Percentiles rank a stretch among this genome's conserved stretches.
phyloP scores from a whole-genome alignment of 2,797 vertebrate species.

The Spinibarbus caldwelli region DNA sequence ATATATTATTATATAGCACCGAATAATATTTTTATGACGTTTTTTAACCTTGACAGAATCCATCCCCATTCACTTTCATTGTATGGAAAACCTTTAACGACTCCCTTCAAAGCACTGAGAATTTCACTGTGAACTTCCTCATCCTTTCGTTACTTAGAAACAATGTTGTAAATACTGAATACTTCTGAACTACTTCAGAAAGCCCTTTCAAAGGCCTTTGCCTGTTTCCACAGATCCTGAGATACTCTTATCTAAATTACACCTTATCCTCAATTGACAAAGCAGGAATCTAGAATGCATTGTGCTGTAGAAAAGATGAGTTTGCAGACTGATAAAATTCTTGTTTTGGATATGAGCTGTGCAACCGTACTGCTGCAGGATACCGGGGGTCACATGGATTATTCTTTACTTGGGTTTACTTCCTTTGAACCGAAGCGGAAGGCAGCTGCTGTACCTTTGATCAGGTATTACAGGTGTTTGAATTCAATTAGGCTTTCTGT shows the following conservation, averaged over 20 bases:
- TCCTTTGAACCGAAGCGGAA: background rate
- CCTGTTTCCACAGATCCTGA: constrained; percentile 71
- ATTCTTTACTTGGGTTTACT: background rate
- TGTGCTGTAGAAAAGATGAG: constrained; percentile 69
- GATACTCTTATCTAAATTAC: constrained; percentile 79
- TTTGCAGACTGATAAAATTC: constrained; percentile 72
- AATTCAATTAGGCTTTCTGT: background rate
- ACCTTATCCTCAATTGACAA: constrained; percentile 63
- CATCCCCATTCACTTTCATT: background rate
- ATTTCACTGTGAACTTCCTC: constrained; percentile 50
- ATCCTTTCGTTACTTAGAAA: constrained; percentile 58
- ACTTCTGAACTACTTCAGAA: constrained; percentile 65
- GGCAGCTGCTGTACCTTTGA: background rate
- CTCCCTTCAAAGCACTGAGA: constrained; percentile 38
- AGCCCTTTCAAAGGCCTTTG: constrained; percentile 56
- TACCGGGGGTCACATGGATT: constrained; percentile 59
- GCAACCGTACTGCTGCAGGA: constrained; percentile 67
- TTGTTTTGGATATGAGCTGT: constrained; percentile 66
- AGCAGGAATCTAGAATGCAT: constrained; percentile 72
- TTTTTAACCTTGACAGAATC: background rate
- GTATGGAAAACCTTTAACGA: constrained; percentile 19
- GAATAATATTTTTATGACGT: background rate
- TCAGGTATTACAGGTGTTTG: background rate
- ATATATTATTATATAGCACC: too few relatives aligned
- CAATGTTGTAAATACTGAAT: constrained; percentile 58